Conservation (phyloP, 2,888 invertebrate species). For the Ariolimax columbianus region DNA sequence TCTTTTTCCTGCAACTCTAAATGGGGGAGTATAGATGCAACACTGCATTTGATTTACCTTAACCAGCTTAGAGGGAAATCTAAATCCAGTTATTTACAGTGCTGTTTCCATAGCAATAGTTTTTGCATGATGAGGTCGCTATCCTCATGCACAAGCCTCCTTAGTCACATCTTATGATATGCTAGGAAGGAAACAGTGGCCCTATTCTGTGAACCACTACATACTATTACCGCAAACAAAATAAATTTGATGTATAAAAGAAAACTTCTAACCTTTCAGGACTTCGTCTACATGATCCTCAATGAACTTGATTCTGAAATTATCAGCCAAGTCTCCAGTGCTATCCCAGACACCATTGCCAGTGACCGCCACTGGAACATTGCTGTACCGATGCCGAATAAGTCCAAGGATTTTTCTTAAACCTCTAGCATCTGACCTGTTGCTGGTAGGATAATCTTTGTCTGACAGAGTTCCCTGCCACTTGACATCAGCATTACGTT, state of each 20-base stretch:
- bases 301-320: conserved; percentile 39
- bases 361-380: conserved; percentile 13
- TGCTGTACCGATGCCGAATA: conserved; percentile 41
- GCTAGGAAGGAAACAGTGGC: too few species aligned
- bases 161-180: too few species aligned
- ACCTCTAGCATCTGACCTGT: conserved; percentile 10
- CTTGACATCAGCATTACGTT: not conserved
- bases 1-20: too few species aligned
- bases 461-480: not conserved
- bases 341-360: conserved; percentile 38
- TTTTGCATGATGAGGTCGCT: too few species aligned
- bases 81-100: too few species aligned
- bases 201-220: too few species aligned
- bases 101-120: too few species aligned
- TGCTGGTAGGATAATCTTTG: not conserved
- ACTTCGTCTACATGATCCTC: conserved; percentile 49
- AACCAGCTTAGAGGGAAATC: too few species aligned
- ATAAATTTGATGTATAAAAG: not conserved
- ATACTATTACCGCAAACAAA: not conserved
- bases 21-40: too few species aligned
- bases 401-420: conserved; percentile 38
- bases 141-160: too few species aligned
- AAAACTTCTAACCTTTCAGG: conserved; percentile 46
- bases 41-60: too few species aligned
- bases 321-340: conserved; percentile 28